These are phyloP conservation scores for Scarus forsteni DNA, from an alignment of 2,797 vertebrate species.

Conservation along the genomic window DNA sequence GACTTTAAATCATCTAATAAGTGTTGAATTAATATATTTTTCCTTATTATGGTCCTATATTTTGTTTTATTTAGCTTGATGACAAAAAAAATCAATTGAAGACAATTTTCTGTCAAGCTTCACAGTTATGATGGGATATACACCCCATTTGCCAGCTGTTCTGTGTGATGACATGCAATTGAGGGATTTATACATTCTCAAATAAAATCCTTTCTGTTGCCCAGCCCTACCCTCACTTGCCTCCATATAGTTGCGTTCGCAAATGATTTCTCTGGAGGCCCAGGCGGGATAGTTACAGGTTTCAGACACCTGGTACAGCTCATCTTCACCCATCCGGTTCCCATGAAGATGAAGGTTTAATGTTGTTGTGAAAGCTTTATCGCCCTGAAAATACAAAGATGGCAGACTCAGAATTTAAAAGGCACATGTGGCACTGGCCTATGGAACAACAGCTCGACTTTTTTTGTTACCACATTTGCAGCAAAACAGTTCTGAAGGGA, in stretches of 20 bases:
- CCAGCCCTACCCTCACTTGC: conserved; percentile 61
- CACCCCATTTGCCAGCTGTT: background rate
- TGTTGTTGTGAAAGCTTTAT: conserved; percentile 68
- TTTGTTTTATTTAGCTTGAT: too few relatives aligned
- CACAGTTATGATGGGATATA: too few relatives aligned
- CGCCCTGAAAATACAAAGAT: conserved; percentile 65
- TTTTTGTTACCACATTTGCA: conserved; percentile 66
- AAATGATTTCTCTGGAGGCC: conserved; percentile 83
- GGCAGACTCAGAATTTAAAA: background rate
- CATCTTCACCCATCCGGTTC: conserved; percentile 45
- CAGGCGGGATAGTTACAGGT: conserved; percentile 74
- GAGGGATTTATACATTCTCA: too few relatives aligned
- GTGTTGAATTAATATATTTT: too few relatives aligned
- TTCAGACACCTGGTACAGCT: conserved; percentile 67
- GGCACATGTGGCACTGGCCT: background rate
- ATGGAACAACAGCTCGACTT: background rate
- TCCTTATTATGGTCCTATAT: too few relatives aligned
- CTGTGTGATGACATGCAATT: background rate
- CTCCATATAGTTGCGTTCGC: conserved; percentile 85
- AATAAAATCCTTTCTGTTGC: too few relatives aligned
- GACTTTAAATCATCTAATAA: too few relatives aligned
- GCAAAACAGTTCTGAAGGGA: conserved; percentile 85
- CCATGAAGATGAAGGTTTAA: conserved; percentile 67
- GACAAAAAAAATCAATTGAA: too few relatives aligned
- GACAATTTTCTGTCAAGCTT: too few relatives aligned